Evolutionary conservation across 1,140 invertebrate species (phyloP).

Genomic region (Kradibia gibbosae): DNA sequence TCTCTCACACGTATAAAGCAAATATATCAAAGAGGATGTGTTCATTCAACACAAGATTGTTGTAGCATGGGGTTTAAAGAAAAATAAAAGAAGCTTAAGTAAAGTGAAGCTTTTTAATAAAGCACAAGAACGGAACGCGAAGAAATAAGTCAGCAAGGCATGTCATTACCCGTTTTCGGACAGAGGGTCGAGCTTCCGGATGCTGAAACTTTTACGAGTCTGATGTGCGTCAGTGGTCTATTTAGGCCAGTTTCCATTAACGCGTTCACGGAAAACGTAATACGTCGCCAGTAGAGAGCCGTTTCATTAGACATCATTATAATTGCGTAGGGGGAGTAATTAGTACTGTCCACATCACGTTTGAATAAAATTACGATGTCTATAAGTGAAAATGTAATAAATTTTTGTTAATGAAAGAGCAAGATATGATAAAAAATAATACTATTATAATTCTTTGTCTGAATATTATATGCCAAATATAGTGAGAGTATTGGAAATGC

Average conservation of each 20-base stretch:
- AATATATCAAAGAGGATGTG: background rate
- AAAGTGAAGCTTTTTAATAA: constrained; percentile 34
- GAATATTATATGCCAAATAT: background rate
- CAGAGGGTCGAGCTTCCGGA: background rate
- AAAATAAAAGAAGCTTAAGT: background rate
- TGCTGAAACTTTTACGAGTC: constrained; percentile 34
- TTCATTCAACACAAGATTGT: background rate
- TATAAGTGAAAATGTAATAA: background rate
- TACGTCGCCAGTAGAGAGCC: background rate
- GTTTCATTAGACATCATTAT: constrained; percentile 41
- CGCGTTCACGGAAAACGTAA: background rate
- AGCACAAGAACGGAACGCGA: constrained; percentile 1
- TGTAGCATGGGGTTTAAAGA: background rate
- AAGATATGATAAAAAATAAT: constrained; percentile 41
- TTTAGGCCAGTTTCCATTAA: constrained; percentile 40
- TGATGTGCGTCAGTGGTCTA: background rate
- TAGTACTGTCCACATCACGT: constrained; percentile 12
- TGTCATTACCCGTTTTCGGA: constrained; percentile 7
- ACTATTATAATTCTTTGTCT: background rate
- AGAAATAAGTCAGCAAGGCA: background rate
- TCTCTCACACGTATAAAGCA: background rate
- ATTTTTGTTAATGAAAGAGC: constrained; percentile 22
- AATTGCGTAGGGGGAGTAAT: constrained; percentile 45
- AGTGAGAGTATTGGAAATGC: background rate
- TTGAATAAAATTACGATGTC: background rate